phyloP scores from a whole-genome alignment of 1,140 invertebrate genomes.

The Theocolax elegans region DNA sequence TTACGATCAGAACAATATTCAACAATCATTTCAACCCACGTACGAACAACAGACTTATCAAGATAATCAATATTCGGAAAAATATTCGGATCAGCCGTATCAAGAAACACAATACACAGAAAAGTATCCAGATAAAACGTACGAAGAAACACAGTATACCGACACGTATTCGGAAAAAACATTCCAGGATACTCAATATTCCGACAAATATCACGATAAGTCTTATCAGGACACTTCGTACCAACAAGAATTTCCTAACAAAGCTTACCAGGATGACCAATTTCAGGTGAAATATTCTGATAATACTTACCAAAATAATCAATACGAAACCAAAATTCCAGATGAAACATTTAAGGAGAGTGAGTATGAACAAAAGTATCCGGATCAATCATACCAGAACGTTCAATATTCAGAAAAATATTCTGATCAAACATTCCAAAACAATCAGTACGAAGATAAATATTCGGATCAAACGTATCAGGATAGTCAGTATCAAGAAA shows the following conservation, averaged over 20 bases:
- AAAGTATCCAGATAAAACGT: not conserved
- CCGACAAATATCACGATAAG: no score
- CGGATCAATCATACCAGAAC: not conserved
- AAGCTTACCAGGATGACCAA: not conserved
- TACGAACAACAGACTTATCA: not conserved
- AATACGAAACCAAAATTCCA: not conserved
- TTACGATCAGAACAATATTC: constrained; percentile 56
- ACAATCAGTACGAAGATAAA: not conserved
- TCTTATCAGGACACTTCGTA: not conserved
- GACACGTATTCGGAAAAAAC: not conserved
- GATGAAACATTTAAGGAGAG: not conserved
- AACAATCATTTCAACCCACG: constrained; percentile 44
- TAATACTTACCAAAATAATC: not conserved
- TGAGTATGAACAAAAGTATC: not conserved
- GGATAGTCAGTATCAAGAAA: not conserved
- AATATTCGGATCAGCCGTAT: not conserved
- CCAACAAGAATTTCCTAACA: not conserved
- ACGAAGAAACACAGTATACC: not conserved
- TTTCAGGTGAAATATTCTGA: not conserved
- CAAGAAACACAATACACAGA: not conserved
- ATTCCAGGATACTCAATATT: no score
- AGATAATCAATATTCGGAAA: not conserved
- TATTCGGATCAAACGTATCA: not conserved
- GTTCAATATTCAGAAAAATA: not conserved
- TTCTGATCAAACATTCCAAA: not conserved